Conservation (phyloP, 2,113 vertebrate genomes). For the Chaetura pelagica region DNA sequence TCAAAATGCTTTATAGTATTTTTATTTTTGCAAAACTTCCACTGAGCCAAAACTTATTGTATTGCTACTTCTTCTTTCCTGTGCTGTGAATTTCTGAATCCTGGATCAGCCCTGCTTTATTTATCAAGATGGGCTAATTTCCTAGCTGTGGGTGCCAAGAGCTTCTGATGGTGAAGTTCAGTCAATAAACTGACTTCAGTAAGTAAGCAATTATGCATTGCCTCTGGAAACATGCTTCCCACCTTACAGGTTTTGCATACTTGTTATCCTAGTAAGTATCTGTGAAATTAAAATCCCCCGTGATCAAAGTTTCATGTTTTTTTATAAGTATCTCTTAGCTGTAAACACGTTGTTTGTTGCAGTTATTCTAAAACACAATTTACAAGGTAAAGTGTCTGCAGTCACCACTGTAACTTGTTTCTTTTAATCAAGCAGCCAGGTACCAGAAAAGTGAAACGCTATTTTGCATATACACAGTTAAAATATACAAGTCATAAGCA, state of each 20-base stretch:
- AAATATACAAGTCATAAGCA: conserved; percentile 53
- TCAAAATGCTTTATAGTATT: background rate
- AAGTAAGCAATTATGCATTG: conserved; percentile 76
- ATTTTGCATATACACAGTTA: conserved; percentile 34
- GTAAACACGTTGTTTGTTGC: conserved; percentile 74
- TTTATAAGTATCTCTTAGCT: conserved; percentile 71
- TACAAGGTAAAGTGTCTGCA: conserved; percentile 74
- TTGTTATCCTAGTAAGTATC: conserved; percentile 75
- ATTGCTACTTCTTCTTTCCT: background rate
- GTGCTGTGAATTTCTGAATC: conserved; percentile 6
- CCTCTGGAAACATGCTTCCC: conserved; percentile 71
- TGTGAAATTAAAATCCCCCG: conserved; percentile 73
- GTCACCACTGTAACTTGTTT: conserved; percentile 68
- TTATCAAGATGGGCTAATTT: conserved; percentile 64
- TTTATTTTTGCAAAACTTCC: conserved; percentile 12
- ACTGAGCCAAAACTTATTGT: background rate
- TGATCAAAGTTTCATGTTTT: conserved; percentile 73
- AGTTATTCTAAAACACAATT: conserved; percentile 74
- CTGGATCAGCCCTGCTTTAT: conserved; percentile 38
- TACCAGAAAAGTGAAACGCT: conserved; percentile 57
- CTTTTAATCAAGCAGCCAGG: conserved; percentile 66
- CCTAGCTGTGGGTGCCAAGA: conserved; percentile 52
- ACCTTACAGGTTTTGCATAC: conserved; percentile 73
- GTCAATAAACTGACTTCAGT: conserved; percentile 75
- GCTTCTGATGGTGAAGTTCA: conserved; percentile 71